Percentiles rank a stretch among this genome's conserved stretches.
phyloP scores from a whole-genome alignment of 37 sponge, comb jelly and placozoan species.

The Crambe crambe region DNA sequence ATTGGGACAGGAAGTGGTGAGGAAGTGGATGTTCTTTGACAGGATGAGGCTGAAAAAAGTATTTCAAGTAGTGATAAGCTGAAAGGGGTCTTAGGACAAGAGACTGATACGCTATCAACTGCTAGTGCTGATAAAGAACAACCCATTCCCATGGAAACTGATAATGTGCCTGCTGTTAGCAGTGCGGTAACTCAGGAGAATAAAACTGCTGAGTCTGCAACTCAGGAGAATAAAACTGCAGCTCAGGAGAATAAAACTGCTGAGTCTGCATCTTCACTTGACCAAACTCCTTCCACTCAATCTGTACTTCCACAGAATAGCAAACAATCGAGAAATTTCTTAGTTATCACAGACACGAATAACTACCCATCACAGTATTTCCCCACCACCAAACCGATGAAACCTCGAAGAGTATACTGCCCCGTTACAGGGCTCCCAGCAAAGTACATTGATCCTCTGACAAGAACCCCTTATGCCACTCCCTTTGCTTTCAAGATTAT shows the following conservation, averaged over 20 bases:
- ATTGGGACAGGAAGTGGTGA: neutral
- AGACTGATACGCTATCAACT: too few relatives aligned
- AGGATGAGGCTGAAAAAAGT: too few relatives aligned
- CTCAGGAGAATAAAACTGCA: too few relatives aligned
- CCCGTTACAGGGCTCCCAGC: conserved; percentile 93
- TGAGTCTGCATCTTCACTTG: too few relatives aligned
- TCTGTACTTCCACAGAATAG: too few relatives aligned
- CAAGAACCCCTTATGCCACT: conserved; percentile 87
- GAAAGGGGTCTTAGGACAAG: neutral
- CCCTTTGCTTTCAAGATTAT: conserved; percentile 90
- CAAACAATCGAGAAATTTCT: conserved; percentile 85
- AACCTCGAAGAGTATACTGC: conserved; percentile 59
- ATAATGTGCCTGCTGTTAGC: too few relatives aligned
- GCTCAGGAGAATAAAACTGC: too few relatives aligned
- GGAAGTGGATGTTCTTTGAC: neutral
- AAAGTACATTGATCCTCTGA: conserved; percentile 93
- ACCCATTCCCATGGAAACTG: neutral
- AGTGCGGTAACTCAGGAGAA: too few relatives aligned
- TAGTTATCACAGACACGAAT: conserved; percentile 84
- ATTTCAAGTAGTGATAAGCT: too few relatives aligned
- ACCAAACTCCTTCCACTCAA: too few relatives aligned
- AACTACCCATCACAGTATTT: conserved; percentile 68
- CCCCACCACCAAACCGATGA: conserved; percentile 12
- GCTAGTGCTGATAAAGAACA: too few relatives aligned
- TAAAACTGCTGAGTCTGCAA: too few relatives aligned